phyloP scores from a whole-genome alignment of 2,888 invertebrate species.

The Nomada flava region DNA sequence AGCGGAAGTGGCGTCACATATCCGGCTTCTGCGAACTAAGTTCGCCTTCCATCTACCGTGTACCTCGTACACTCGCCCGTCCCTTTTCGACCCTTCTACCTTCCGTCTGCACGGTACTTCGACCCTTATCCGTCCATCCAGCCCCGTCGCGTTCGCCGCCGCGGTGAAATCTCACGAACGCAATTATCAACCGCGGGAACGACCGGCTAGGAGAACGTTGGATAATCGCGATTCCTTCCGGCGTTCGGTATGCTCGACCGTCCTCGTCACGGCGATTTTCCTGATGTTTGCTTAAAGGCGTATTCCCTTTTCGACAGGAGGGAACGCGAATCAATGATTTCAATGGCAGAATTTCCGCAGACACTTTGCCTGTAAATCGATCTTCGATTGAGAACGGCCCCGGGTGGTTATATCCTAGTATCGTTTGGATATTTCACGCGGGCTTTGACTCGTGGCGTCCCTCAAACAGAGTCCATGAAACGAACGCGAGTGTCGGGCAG shows the following conservation, averaged over 20 bases:
- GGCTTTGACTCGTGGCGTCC: not conserved
- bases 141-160: constrained; percentile 20
- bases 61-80: constrained; percentile 4
- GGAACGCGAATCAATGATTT: not conserved
- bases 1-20: constrained; percentile 78
- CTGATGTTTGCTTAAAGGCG: not conserved
- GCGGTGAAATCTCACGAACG: constrained; percentile 67
- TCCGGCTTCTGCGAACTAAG: constrained; percentile 77
- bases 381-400: not conserved
- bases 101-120: constrained; percentile 12
- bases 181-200: constrained; percentile 74
- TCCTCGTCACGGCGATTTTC: not conserved
- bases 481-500: constrained; percentile 14
- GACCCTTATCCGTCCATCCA: constrained; percentile 32
- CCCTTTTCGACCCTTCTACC: constrained; percentile 10
- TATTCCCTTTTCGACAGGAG: not conserved
- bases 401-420: not conserved
- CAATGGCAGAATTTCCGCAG: no score
- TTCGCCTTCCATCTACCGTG: constrained; percentile 59
- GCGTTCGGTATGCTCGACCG: not conserved
- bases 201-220: constrained; percentile 42
- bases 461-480: not conserved
- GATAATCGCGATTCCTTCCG: constrained; percentile 56
- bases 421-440: not conserved
- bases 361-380: not conserved